Evolutionary conservation across 2,113 vertebrate genomes (phyloP).

Genomic region (Leiothrix lutea): DNA sequence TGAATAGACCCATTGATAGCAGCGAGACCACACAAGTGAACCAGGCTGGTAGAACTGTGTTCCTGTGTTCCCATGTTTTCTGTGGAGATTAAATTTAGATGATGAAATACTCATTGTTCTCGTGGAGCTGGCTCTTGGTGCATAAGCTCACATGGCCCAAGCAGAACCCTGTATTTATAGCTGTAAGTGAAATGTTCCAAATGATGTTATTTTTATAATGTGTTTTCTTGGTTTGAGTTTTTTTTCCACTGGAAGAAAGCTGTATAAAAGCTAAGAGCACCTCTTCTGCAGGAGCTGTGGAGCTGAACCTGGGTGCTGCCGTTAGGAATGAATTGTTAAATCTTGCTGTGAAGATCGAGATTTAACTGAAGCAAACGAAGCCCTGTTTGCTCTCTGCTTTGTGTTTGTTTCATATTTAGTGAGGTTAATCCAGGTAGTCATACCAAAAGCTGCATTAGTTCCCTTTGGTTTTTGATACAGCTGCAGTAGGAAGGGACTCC

Average conservation of each 20-base stretch:
- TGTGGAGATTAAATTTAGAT: slow-evolving; percentile 25
- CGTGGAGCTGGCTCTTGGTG: not conserved
- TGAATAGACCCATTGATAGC: slow-evolving; percentile 44
- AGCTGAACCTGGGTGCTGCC: not conserved
- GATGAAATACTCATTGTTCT: slow-evolving; percentile 24
- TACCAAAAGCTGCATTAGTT: not conserved
- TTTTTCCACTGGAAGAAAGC: not conserved
- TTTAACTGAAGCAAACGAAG: not conserved
- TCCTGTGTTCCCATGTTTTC: not conserved
- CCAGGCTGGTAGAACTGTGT: not conserved
- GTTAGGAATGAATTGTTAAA: not conserved
- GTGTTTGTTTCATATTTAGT: not conserved
- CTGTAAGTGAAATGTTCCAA: not conserved
- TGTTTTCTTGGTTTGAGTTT: not conserved
- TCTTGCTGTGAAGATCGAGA: not conserved
- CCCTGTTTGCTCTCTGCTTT: not conserved
- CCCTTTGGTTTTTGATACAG: not conserved
- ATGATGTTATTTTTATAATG: not conserved
- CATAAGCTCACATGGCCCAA: not conserved
- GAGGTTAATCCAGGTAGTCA: not conserved
- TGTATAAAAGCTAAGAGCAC: not conserved
- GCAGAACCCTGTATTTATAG: slow-evolving; percentile 2
- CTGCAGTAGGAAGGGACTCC: not conserved
- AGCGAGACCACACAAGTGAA: slow-evolving; percentile 34
- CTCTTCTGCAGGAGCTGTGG: not conserved